Evolutionary conservation across 2,888 invertebrate species (phyloP), one percentile per base, ranked within the genome.

Genomic region (Coecobrya sp.): DNA sequence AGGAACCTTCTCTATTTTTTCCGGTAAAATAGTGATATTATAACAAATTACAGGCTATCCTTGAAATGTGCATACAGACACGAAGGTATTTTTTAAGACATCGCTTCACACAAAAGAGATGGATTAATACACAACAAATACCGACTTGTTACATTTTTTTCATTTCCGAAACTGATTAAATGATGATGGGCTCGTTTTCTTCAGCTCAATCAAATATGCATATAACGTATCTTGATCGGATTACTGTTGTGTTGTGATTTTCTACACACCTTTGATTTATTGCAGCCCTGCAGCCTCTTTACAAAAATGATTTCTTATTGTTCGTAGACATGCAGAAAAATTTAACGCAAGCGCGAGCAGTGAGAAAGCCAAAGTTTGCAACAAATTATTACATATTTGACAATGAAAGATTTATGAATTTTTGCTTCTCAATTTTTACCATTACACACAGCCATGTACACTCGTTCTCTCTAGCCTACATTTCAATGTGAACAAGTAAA

Each of bases 381-480:
- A n/a, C 55, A 55, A 55, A 55, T 55, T n/a, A 55, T 55, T 36
- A n/a, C n/a, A n/a, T n/a, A 36, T 49, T 55, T 55, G 55, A 55
- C 55, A 55, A 16, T 55, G 55, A 55, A 16, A 55, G 55, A 55
- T 55, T 55, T 55, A 55, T 36, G n/a, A n/a, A n/a, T n/a, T n/a
- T 59, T 62, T 62, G 62, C 25, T 62, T 19, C 7, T 62, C 25
- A 8, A 62, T 62, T 7, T 62, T 7, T 62, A 62, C 11, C 5
- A 22, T 62, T 25, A n/a, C 62, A 1, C n/a, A 19, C 25, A 19
- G 2, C 1, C 7, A 22, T 36, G 36, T 36, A 36, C 36, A 36
- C 13, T 13, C 10, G 10, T 62, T 62, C 19, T 19, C 7, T 22
- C 11, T 73, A 49, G 22, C 49, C 76, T n/a, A 76, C 45, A 49